phyloP scores from a whole-genome alignment of 2,888 invertebrate species.

The Peribatodes rhomboidaria region DNA sequence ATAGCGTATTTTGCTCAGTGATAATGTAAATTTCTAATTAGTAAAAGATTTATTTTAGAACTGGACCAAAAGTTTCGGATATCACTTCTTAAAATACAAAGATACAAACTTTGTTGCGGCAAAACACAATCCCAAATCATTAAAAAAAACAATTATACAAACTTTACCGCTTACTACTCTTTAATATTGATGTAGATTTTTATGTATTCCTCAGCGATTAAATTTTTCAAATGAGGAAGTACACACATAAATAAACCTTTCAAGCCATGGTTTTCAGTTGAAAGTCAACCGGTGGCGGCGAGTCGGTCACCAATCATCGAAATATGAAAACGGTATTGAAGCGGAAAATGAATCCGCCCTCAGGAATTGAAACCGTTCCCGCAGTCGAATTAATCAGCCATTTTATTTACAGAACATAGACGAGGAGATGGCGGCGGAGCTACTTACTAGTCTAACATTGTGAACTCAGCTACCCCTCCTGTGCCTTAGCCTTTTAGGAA shows the following conservation, averaged over 20 bases:
- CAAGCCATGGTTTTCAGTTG: neutral
- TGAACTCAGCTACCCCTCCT: neutral
- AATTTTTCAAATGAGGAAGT: too few species aligned
- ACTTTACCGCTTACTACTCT: too few species aligned
- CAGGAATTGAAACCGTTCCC: constrained; percentile 25
- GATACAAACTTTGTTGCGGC: neutral
- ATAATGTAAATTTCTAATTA: too few species aligned
- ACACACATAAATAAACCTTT: neutral
- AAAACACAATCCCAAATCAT: too few species aligned
- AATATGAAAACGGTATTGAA: constrained; percentile 28
- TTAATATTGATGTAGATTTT: too few species aligned
- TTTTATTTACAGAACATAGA: constrained; percentile 33
- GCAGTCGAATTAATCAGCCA: constrained; percentile 27
- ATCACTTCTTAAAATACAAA: too few species aligned
- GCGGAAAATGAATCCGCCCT: constrained; percentile 34
- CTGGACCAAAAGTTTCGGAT: too few species aligned
- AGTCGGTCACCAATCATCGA: constrained; percentile 22
- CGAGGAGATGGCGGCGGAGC: neutral
- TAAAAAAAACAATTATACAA: too few species aligned
- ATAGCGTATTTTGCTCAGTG: too few species aligned
- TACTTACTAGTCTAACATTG: constrained; percentile 2
- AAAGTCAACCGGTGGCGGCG: neutral
- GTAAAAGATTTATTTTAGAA: too few species aligned
- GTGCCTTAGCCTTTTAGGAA: too few species aligned
- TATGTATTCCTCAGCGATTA: too few species aligned